phyloP scores from a whole-genome alignment of 2,113 vertebrate genomes.

The Ramphastos sulfuratus region DNA sequence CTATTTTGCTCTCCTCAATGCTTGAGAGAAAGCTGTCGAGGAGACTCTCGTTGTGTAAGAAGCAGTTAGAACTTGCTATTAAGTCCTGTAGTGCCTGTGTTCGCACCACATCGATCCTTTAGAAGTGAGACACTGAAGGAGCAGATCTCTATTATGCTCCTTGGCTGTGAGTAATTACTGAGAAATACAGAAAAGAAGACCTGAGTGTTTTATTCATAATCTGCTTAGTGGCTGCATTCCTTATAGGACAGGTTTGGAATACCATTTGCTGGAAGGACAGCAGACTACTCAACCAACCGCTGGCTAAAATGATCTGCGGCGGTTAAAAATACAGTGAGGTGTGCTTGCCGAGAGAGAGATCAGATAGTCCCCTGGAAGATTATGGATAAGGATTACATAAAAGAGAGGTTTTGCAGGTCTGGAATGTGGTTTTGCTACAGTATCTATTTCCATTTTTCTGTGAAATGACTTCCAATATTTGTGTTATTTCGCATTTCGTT shows the following conservation, averaged over 20 bases:
- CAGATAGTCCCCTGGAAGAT: slow-evolving; percentile 26
- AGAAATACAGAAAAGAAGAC: background rate
- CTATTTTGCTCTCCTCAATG: background rate
- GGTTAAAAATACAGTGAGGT: background rate
- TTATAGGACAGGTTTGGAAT: background rate
- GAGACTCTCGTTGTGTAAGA: background rate
- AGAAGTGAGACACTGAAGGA: background rate
- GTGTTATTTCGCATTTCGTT: slow-evolving; percentile 11
- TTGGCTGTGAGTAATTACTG: slow-evolving; percentile 18
- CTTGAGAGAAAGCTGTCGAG: background rate
- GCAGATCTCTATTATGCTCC: background rate
- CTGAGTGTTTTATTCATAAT: background rate
- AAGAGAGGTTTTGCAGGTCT: slow-evolving; percentile 49
- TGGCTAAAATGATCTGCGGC: background rate
- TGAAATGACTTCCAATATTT: slow-evolving; percentile 62
- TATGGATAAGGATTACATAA: slow-evolving; percentile 8
- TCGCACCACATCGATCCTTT: background rate
- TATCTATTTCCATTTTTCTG: slow-evolving; percentile 62
- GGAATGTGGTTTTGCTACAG: slow-evolving; percentile 48
- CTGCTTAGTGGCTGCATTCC: background rate
- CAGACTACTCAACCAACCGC: background rate
- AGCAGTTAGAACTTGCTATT: background rate
- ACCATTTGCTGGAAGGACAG: background rate
- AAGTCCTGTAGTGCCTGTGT: background rate
- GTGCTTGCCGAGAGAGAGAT: background rate